Percentiles rank a stretch among this genome's conserved stretches.
phyloP scores from a whole-genome alignment of 2,888 invertebrate species.

The Cyclophora punctaria region DNA sequence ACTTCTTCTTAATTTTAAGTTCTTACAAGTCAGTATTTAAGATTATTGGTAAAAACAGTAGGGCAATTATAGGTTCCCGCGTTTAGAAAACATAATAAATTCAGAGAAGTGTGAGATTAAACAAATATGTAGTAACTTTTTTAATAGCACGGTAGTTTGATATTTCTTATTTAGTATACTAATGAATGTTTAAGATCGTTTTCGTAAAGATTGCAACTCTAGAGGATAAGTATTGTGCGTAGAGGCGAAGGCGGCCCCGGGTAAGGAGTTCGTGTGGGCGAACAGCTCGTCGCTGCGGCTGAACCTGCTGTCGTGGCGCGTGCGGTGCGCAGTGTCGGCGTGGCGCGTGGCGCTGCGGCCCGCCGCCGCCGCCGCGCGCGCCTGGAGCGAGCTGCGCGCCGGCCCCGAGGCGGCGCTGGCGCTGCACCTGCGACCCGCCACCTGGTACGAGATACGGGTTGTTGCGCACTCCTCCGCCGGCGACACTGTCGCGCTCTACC shows the following conservation, averaged over 20 bases:
- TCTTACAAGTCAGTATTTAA: too few relatives aligned
- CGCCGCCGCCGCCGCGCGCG: conserved; percentile 31
- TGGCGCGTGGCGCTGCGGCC: conserved; percentile 76
- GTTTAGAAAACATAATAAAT: too few relatives aligned
- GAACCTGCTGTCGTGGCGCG: conserved; percentile 82
- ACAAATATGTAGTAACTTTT: too few relatives aligned
- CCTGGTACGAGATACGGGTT: conserved; percentile 76
- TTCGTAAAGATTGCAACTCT: neutral
- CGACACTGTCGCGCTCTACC: conserved; percentile 68
- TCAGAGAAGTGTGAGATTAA: too few relatives aligned
- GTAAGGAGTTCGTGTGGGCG: conserved; percentile 78
- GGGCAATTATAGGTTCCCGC: too few relatives aligned
- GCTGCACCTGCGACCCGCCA: conserved; percentile 56
- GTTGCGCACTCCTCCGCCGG: conserved; percentile 72
- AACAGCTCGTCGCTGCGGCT: conserved; percentile 82
- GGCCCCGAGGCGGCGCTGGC: conserved; percentile 44
- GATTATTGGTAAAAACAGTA: too few relatives aligned
- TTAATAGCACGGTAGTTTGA: too few relatives aligned
- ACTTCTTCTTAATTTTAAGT: too few relatives aligned
- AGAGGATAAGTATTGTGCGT: conserved; percentile 18
- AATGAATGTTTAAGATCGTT: neutral
- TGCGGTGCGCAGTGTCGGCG: conserved; percentile 80
- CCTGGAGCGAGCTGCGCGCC: conserved; percentile 48
- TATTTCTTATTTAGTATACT: too few relatives aligned
- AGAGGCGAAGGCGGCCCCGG: conserved; percentile 77